Conservation (phyloP, 2,888 invertebrate species). For the Ennomos erosarius region DNA sequence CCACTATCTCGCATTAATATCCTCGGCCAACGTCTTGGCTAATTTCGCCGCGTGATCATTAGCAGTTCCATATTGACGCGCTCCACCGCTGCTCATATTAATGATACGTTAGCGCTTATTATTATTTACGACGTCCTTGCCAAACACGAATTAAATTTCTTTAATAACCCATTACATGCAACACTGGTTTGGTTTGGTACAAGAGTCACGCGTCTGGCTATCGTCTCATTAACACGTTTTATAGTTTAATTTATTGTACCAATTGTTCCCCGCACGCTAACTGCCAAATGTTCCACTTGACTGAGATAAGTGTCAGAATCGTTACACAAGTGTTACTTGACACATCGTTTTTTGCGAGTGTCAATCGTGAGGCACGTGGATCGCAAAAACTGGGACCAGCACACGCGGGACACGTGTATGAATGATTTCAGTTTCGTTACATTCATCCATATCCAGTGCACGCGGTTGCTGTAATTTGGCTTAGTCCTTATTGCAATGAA, state of each 20-base stretch:
- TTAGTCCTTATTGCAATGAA: constrained; percentile 11
- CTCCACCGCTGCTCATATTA: constrained; percentile 29
- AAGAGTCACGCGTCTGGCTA: constrained; percentile 12
- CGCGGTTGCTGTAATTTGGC: constrained; percentile 5
- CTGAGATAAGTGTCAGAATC: constrained; percentile 34
- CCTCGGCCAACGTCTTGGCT: constrained; percentile 19
- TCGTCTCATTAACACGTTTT: constrained; percentile 15
- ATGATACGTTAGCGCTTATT: constrained; percentile 26
- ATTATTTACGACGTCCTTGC: constrained; percentile 23
- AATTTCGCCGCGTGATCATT: constrained; percentile 33
- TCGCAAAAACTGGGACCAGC: constrained; percentile 9
- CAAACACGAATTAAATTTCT: constrained; percentile 13
- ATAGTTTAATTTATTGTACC: constrained; percentile 34
- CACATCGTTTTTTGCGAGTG: constrained; percentile 9
- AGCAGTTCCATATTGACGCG: constrained; percentile 33
- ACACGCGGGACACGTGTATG: neutral
- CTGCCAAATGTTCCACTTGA: constrained; percentile 24
- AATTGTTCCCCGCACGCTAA: constrained; percentile 32
- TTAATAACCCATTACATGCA: constrained; percentile 11
- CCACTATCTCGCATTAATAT: constrained; percentile 21
- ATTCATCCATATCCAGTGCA: neutral
- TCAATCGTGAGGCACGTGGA: constrained; percentile 11
- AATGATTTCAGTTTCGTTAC: constrained; percentile 9
- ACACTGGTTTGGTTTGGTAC: neutral
- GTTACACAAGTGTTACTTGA: constrained; percentile 26